A percentile compares a stretch with the other conserved stretches of the same genome.
Evolutionary conservation across 2,797 vertebrate genomes (phyloP).

Genomic region (Lerista edwardsae): DNA sequence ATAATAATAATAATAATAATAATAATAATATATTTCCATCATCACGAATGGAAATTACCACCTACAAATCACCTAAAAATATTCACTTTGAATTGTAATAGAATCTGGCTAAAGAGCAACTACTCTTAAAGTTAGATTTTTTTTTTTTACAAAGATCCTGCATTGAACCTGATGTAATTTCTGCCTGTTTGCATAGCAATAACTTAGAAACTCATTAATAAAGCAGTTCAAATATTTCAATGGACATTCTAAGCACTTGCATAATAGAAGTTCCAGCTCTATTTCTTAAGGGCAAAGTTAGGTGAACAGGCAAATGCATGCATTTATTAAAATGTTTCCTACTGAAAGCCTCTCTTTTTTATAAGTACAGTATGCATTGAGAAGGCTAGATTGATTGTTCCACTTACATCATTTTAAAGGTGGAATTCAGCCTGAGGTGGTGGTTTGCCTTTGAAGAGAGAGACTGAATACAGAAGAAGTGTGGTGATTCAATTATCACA

Average conservation of each 20-base stretch:
- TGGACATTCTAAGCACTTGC: neutral
- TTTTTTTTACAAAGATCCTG: neutral
- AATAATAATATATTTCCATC: slow-evolving; percentile 41
- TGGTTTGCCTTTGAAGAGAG: no score
- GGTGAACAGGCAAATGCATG: no score
- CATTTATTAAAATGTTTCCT: no score
- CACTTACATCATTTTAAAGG: neutral
- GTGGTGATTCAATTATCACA: neutral
- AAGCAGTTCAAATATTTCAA: neutral
- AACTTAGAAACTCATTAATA: neutral
- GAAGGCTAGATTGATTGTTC: no score
- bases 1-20: no score
- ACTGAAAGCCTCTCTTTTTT: no score
- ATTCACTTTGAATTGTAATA: neutral
- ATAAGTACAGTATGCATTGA: no score
- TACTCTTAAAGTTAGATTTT: neutral
- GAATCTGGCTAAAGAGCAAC: neutral
- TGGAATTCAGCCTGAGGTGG: neutral
- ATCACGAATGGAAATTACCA: slow-evolving; percentile 9
- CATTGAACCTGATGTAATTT: neutral
- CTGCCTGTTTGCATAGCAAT: neutral
- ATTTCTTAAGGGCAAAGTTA: neutral
- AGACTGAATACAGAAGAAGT: no score
- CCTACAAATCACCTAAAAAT: slow-evolving; percentile 4
- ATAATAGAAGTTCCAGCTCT: no score